A percentile compares a stretch with the other conserved stretches of the same genome.
Evolutionary conservation across 64 coral and sea anemone genomes (phyloP).

Genomic region (Catalaphyllia jardinei): DNA sequence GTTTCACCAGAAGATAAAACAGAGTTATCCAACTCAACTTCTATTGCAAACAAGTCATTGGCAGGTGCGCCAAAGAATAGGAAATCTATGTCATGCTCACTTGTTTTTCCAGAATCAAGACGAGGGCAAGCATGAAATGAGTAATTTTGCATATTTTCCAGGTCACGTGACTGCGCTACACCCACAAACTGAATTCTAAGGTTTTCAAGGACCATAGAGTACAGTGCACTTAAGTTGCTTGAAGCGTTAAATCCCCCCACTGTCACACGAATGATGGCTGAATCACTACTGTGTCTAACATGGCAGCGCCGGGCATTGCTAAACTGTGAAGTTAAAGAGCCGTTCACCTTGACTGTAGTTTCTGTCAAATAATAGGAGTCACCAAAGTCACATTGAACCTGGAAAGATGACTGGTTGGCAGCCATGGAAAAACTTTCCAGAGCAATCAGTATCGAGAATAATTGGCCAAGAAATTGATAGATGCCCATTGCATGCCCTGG

Average conservation of each 20-base stretch:
- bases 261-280: slow-evolving; percentile 65
- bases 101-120: not conserved
- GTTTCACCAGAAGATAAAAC: not conserved
- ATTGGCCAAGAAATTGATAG: not conserved
- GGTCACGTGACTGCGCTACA: slow-evolving; percentile 37
- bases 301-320: slow-evolving; percentile 54
- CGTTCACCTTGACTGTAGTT: not conserved
- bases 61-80: slow-evolving; percentile 75
- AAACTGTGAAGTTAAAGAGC: slow-evolving; percentile 38
- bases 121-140: slow-evolving; percentile 76
- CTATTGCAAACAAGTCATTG: slow-evolving; percentile 59
- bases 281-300: not conserved
- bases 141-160: slow-evolving; percentile 32
- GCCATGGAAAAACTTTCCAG: not conserved
- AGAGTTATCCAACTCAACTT: slow-evolving; percentile 66
- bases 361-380: not conserved
- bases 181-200: slow-evolving; percentile 63
- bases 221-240: slow-evolving; percentile 56
- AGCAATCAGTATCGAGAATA: not conserved
- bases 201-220: slow-evolving; percentile 72
- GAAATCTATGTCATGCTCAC: slow-evolving; percentile 6
- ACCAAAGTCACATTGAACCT: slow-evolving; percentile 50
- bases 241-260: slow-evolving; percentile 32
- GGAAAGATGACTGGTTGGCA: not conserved
- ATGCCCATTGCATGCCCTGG: not conserved